These are phyloP conservation scores for Crocuta crocuta DNA, from an alignment of 2,113 vertebrate genomes.

Conservation along the genomic window DNA sequence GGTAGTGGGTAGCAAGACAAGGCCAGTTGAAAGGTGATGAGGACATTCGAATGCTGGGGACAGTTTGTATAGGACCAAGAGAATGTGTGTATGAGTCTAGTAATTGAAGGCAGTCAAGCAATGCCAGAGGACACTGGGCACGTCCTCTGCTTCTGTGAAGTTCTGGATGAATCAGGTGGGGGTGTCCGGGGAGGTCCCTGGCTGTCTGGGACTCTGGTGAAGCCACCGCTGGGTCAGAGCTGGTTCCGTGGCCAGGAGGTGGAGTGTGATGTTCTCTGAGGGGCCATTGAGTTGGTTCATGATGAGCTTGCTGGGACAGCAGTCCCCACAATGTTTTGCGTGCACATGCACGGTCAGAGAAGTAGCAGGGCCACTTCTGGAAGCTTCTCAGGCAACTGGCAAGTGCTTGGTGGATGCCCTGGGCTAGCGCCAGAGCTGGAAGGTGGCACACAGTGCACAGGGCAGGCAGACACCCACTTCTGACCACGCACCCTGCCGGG, in stretches of 20 bases:
- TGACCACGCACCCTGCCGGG: neutral
- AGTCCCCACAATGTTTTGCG: fast-evolving
- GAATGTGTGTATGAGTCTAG: neutral
- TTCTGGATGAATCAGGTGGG: neutral
- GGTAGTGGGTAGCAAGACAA: too few species aligned
- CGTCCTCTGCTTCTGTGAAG: neutral
- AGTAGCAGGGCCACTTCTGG: neutral
- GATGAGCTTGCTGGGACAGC: fast-evolving
- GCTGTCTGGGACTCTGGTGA: fast-evolving
- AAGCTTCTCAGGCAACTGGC: neutral
- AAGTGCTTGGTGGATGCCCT: neutral
- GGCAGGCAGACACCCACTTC: neutral
- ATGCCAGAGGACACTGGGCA: too few species aligned
- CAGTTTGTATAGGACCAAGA: neutral
- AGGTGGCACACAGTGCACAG: neutral
- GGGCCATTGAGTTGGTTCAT: fast-evolving
- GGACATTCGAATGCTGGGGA: neutral
- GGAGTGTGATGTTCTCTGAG: neutral
- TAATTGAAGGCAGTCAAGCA: neutral
- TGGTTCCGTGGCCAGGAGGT: fast-evolving
- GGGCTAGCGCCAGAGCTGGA: too few species aligned
- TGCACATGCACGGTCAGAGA: neutral
- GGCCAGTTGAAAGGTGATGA: neutral
- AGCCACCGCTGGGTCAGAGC: neutral
- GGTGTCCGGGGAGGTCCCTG: neutral